phyloP scores from a whole-genome alignment of 1,140 invertebrate species.

The Drosophila obscura region DNA sequence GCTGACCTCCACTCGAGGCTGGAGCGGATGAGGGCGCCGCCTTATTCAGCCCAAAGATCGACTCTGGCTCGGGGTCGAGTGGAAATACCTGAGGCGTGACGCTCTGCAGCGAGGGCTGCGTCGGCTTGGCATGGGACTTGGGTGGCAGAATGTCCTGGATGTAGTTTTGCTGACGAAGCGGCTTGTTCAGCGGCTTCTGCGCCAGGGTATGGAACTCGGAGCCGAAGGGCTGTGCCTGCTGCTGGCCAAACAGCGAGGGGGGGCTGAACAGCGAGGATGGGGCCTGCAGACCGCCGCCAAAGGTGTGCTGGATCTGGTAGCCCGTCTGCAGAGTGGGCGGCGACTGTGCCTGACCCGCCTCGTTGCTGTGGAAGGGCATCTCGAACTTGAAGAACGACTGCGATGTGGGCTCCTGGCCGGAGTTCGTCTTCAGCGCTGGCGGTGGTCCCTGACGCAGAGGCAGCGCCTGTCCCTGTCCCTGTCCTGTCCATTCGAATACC shows the following conservation, averaged over 20 bases:
- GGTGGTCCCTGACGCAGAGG: constrained; percentile 51
- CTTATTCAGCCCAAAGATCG: constrained; percentile 55
- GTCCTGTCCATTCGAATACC: constrained; percentile 48
- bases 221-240: constrained; percentile 46
- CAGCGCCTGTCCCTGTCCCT: constrained; percentile 36
- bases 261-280: constrained; percentile 75
- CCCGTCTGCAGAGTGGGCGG: constrained; percentile 74
- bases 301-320: constrained; percentile 80
- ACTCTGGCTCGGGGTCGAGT: constrained; percentile 57
- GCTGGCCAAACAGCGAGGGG: constrained; percentile 65
- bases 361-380: constrained; percentile 74
- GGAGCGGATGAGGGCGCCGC: constrained; percentile 23
- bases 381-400: constrained; percentile 83
- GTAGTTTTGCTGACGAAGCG: constrained; percentile 73
- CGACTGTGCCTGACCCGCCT: constrained; percentile 51
- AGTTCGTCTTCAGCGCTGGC: constrained; percentile 24
- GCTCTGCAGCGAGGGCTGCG: constrained; percentile 68
- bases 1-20: constrained; percentile 40
- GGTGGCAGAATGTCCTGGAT: constrained; percentile 60
- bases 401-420: constrained; percentile 71
- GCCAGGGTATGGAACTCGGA: constrained; percentile 61
- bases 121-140: constrained; percentile 60
- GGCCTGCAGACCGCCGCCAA: constrained; percentile 49
- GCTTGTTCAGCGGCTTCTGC: constrained; percentile 71
- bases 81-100: constrained; percentile 79